Base-by-base conservation (phyloP, 2,113 vertebrate species). In the Paratilapia polleni region DNA sequence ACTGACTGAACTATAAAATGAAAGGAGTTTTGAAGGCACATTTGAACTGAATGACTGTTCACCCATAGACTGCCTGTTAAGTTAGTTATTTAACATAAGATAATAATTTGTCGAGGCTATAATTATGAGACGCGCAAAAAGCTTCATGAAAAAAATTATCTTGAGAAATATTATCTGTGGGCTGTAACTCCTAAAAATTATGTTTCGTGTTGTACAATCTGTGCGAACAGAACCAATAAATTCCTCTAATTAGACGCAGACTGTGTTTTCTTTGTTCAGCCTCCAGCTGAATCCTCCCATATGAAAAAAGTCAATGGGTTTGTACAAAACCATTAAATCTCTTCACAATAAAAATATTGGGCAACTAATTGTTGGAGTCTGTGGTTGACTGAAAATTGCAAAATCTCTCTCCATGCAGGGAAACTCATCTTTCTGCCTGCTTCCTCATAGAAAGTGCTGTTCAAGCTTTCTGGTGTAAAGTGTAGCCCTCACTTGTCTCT, bases 371-470 rank as follows among this genome's bases (percentile, higher is more conserved):
- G n/a, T 41, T 22, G 2, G 41, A 34, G 8, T 20, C 24, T 52
- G 68, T 31, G 20, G 52, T 13, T 22, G 36, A 63, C 20, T 68
- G 20, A 14, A 74, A 59, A 76, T 8, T 78, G 52, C 47, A 20
- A 58, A 24, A 24, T 36, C 15, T 28, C 26, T 77, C 38, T 63
- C 61, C 77, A 5, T 11, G 47, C 26, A 73, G 47, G 52, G 1
- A 73, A 73, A 73, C 26, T 31, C 26, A 20, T 73, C 17, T 73
- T 59, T 26, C 60, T 52, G 8, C 15, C n/a, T 31, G 47, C 64
- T 78, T 78, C 52, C 70, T 80, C 47, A 80, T 4, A 74, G 22
- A 83, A 79, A 79, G 36, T 70, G 81, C 34, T 36, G 77, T 58
- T 68, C 54, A 31, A 79, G 60, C 62, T 47, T 66, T 77, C 47